Base-by-base conservation (phyloP, 2,888 invertebrate species). In the Hermodice carunculata region DNA sequence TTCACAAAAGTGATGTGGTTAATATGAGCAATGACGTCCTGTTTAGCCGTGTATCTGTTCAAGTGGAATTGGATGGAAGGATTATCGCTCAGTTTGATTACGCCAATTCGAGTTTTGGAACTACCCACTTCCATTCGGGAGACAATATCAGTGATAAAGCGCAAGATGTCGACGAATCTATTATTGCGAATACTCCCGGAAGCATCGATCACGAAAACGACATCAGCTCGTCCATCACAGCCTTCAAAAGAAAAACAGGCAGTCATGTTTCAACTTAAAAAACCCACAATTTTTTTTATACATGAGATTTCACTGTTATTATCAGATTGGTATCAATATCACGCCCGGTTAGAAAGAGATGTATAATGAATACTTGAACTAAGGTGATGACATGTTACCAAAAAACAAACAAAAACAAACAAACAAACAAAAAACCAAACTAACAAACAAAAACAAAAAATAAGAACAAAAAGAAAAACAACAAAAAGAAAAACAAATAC, bases 171-270 rank as follows among this genome's bases (percentile, higher is more conserved):
- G 0, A 64, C 58, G 63, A 66, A 70, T 5, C 70, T 34, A 24
- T 69, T 67, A 22, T 24, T 37, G 14, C 69, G 49, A 29, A 71
- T 71, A 40, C 58, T 59, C 5, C 71, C 71, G 8, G 69, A 69
- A 1, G 66, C 64, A 40, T 71, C 71, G 11, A 71, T 22, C 8
- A 67, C 61, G 43, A 71, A 60, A 19, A 67, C 61, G 28, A 70
- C 32, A 44, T 70, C 70, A 11, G 60, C 24, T 42, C 43, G n/a
- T 3, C 60, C 62, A 26, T 44, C 28, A 43, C 70, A 70, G 19
- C 34, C 70, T 70, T 49, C 5, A 24, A 44, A 19, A 44, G 29
- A n/a, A 14, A n/a, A n/a, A 11, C 14, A 1, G n/a, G n/a, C n/a
- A n/a, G n/a, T n/a, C n/a, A n/a, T n/a, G n/a, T n/a, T n/a, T n/a